Evolutionary conservation across 23 tunicate species (phyloP).

Genomic region (Aplidium turbinatum): DNA sequence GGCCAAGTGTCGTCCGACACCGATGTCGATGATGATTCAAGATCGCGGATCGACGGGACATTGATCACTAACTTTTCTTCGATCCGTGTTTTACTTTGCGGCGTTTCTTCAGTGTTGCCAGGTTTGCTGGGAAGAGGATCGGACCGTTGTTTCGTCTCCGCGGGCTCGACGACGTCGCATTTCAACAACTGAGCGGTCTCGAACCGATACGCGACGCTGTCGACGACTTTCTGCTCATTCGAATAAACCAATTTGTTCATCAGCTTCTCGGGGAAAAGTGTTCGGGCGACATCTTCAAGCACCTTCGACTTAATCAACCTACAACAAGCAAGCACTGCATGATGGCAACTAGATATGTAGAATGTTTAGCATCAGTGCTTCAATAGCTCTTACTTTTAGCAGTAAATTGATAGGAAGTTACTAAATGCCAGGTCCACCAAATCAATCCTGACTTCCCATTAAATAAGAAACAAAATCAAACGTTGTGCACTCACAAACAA

Average conservation of each 20-base stretch:
- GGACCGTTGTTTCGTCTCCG: background rate
- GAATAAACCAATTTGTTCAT: constrained; percentile 50
- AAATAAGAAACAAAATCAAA: no score
- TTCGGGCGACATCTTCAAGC: constrained; percentile 74
- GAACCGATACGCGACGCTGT: background rate
- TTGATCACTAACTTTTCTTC: constrained; percentile 8
- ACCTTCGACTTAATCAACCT: constrained; percentile 53
- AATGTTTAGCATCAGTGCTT: background rate
- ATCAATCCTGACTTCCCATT: no score
- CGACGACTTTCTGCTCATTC: constrained; percentile 19
- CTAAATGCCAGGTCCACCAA: no score
- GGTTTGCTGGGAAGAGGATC: background rate
- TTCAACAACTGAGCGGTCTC: constrained; percentile 7
- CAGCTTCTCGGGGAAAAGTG: constrained; percentile 48
- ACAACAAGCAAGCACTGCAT: background rate
- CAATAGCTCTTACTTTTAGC: background rate
- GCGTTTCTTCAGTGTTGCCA: background rate
- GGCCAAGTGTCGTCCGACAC: constrained; percentile 62
- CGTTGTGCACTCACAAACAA: no score
- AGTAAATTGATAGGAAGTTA: no score
- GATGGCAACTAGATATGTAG: background rate
- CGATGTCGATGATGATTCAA: constrained; percentile 30
- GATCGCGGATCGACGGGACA: constrained; percentile 10
- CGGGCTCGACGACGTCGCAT: constrained; percentile 11
- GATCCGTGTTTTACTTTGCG: background rate